Evolutionary conservation across 2,888 invertebrate species (phyloP).

Genomic region (Salticus scenicus): DNA sequence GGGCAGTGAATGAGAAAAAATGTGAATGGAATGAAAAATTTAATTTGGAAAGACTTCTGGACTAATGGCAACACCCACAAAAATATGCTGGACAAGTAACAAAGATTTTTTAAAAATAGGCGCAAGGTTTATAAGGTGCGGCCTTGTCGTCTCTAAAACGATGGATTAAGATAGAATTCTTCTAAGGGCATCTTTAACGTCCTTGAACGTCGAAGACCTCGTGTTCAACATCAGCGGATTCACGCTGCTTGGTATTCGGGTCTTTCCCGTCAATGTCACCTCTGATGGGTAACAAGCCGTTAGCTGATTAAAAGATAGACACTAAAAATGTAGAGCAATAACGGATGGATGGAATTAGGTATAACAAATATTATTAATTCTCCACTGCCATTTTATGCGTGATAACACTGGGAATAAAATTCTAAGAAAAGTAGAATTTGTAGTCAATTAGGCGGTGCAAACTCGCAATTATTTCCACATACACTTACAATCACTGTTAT

Average conservation of each 20-base stretch:
- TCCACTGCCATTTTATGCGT: neutral
- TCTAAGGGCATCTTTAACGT: constrained; percentile 6
- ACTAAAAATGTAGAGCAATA: neutral
- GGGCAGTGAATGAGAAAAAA: too few relatives aligned
- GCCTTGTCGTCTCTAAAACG: neutral
- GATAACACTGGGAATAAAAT: neutral
- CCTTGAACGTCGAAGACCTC: constrained; percentile 26
- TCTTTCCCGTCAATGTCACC: constrained; percentile 44
- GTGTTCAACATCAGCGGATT: constrained; percentile 26
- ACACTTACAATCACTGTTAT: neutral
- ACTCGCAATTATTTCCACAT: neutral
- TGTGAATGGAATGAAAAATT: too few relatives aligned
- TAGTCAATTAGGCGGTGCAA: neutral
- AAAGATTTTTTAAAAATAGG: too few relatives aligned
- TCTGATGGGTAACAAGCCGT: constrained; percentile 9
- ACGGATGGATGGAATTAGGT: neutral
- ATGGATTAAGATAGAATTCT: neutral
- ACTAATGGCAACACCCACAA: too few relatives aligned
- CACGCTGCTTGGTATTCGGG: constrained; percentile 43
- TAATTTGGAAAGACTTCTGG: too few relatives aligned
- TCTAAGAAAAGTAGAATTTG: neutral
- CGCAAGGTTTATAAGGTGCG: constrained; percentile 21
- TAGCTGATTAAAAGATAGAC: neutral
- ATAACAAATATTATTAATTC: neutral
- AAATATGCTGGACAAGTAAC: too few relatives aligned